phyloP scores from a whole-genome alignment of 1,140 invertebrate species.

The Myzus persicae region DNA sequence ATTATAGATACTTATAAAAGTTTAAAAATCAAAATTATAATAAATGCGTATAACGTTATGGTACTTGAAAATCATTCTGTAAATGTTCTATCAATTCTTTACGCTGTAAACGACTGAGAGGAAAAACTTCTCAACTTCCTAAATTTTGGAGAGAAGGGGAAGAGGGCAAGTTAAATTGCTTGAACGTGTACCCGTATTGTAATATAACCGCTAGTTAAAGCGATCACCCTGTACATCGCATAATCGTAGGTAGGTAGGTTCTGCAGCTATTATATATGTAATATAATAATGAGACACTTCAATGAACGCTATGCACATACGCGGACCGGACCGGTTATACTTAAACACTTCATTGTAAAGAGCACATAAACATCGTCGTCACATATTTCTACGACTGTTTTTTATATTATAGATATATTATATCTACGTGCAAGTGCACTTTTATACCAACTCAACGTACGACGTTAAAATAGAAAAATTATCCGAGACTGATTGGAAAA shows the following conservation, averaged over 20 bases:
- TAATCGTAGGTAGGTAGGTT: background rate
- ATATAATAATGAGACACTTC: conserved; percentile 19
- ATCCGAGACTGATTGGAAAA: background rate
- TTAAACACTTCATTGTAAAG: conserved; percentile 37
- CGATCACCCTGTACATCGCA: background rate
- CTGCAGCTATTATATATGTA: background rate
- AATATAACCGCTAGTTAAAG: background rate
- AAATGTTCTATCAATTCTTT: background rate
- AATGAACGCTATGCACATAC: background rate
- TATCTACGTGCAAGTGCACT: background rate
- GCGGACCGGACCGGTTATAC: background rate
- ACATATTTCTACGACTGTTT: background rate
- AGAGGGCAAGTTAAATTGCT: background rate
- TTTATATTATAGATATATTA: background rate
- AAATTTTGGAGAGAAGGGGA: too few species aligned
- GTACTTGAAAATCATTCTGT: background rate
- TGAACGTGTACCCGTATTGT: too few species aligned
- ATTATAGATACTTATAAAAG: too few species aligned
- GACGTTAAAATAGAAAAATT: background rate
- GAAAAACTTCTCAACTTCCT: background rate
- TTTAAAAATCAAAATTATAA: too few species aligned
- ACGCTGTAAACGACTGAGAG: background rate
- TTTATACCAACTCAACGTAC: background rate
- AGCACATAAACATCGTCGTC: background rate
- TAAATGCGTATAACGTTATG: background rate